Evolutionary conservation across 2,113 vertebrate species (phyloP).

Genomic region (Syrmaticus mikado): DNA sequence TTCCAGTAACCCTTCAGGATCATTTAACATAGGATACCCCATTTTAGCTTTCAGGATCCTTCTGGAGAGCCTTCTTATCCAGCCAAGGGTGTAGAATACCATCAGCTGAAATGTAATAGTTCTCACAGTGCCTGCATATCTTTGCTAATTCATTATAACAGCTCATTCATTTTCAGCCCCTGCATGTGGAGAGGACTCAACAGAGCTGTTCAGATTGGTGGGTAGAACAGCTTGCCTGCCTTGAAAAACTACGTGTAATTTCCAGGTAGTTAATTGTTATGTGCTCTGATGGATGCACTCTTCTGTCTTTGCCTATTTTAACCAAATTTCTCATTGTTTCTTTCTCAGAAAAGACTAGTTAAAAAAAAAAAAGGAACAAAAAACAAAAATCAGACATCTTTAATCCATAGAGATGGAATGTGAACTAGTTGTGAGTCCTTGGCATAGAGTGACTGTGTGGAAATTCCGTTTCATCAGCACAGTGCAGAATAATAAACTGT

Average conservation of each 20-base stretch:
- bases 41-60: neutral
- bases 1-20: neutral
- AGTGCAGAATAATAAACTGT: neutral
- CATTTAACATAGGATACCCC: neutral
- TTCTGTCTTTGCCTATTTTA: neutral
- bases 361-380: neutral
- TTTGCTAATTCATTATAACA: neutral
- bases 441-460: neutral
- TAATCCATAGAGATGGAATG: neutral
- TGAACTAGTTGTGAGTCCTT: neutral
- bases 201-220: neutral
- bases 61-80: neutral
- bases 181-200: neutral
- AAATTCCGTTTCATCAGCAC: conserved; percentile 5
- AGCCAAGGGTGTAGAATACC: neutral
- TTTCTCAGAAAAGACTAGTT: neutral
- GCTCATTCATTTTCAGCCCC: neutral
- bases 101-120: neutral
- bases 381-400: neutral
- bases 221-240: neutral
- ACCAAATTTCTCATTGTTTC: neutral
- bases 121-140: neutral
- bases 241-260: neutral
- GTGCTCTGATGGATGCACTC: neutral
- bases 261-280: neutral